Percentiles rank a stretch among this genome's conserved stretches.
Conservation (phyloP, 2,888 invertebrate genomes). For the Sarcophaga carnaria region DNA sequence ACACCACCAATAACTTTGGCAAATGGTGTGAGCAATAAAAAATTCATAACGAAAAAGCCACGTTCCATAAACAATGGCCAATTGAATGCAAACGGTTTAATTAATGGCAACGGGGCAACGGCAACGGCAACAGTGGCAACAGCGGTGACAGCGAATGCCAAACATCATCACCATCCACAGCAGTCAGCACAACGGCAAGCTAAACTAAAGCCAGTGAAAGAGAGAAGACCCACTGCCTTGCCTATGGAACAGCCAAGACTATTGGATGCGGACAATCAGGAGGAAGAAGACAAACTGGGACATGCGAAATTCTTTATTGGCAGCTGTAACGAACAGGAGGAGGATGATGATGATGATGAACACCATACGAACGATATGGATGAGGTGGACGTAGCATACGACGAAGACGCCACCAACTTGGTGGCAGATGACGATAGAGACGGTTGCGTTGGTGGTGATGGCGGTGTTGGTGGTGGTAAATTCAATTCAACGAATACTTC, state of each 20-base stretch:
- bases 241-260: conserved; percentile 75
- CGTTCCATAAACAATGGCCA: conserved; percentile 58
- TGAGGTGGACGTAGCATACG: conserved; percentile 15
- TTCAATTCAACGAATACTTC: conserved; percentile 40
- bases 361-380: neutral
- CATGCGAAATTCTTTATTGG: conserved; percentile 78
- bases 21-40: conserved; percentile 63
- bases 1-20: neutral
- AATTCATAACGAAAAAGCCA: conserved; percentile 71
- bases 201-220: conserved; percentile 78
- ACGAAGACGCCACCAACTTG: conserved; percentile 8
- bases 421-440: conserved; percentile 28
- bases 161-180: conserved; percentile 72
- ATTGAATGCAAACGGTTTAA: conserved; percentile 52
- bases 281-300: neutral
- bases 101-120: conserved; percentile 42
- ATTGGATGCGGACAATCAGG: conserved; percentile 50
- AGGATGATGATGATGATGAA: conserved; percentile 65
- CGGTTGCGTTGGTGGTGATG: neutral
- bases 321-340: conserved; percentile 67
- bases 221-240: conserved; percentile 77
- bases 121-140: too few species aligned
- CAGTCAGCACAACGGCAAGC: conserved; percentile 72
- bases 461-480: conserved; percentile 23
- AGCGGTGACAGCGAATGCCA: conserved; percentile 42